phyloP scores from a whole-genome alignment of 2,797 vertebrate genomes.

The Sebastes itinus region DNA sequence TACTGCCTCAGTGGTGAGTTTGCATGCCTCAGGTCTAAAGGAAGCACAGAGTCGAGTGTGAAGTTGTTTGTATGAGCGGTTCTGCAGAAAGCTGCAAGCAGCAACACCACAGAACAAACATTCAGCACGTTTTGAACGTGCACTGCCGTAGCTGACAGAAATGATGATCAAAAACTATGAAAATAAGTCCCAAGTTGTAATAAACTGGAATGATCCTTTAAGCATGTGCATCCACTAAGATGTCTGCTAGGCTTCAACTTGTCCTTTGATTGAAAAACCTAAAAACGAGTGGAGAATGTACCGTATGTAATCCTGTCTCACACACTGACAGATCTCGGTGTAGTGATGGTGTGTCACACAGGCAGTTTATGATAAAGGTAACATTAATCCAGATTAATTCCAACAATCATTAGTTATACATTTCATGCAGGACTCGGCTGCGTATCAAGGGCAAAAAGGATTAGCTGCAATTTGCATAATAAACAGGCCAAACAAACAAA shows the following conservation, averaged over 20 bases:
- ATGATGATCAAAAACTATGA: too few species aligned
- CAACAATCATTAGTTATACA: constrained; percentile 50
- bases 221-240: not conserved
- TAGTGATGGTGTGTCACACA: not conserved
- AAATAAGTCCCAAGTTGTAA: not conserved
- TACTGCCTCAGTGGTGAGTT: too few species aligned
- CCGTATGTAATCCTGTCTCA: not conserved
- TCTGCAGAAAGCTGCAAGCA: not conserved
- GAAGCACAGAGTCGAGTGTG: not conserved
- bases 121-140: not conserved
- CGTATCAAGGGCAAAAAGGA: constrained; percentile 73
- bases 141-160: not conserved
- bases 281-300: not conserved
- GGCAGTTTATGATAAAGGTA: constrained; percentile 32
- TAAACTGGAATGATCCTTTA: not conserved
- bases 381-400: constrained; percentile 66
- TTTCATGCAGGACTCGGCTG: constrained; percentile 41
- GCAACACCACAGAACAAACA: not conserved
- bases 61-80: not conserved
- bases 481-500: constrained; percentile 71
- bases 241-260: not conserved
- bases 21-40: not conserved
- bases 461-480: constrained; percentile 77
- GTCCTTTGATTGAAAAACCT: not conserved
- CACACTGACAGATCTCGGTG: not conserved